These are phyloP conservation scores for Sebastes alutus DNA, from an alignment of 2,797 vertebrate species.

Conservation along the genomic window DNA sequence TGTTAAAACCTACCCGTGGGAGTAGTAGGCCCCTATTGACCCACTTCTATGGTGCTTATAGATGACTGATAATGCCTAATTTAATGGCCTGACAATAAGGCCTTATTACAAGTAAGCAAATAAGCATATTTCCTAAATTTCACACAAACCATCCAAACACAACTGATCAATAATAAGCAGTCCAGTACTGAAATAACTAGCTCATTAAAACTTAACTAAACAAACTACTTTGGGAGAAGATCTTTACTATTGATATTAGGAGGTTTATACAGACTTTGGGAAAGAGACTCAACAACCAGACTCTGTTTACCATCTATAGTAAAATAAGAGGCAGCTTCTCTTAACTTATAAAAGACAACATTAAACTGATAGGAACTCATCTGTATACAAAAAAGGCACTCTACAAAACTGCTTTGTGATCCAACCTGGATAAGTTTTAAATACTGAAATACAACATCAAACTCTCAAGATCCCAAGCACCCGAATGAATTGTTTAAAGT, in stretches of 20 bases:
- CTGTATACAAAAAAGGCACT: not conserved
- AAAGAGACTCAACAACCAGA: not conserved
- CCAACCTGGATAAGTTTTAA: not conserved
- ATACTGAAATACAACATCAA: not conserved
- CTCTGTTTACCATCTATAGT: not conserved
- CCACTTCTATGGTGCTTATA: too few species aligned
- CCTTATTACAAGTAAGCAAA: not conserved
- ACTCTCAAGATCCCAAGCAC: not conserved
- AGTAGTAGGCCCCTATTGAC: too few species aligned
- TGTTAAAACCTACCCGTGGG: too few species aligned
- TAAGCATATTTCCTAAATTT: not conserved
- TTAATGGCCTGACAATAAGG: too few species aligned
- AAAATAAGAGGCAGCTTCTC: not conserved
- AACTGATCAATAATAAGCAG: not conserved
- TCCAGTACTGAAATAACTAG: too few species aligned
- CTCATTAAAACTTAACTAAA: not conserved
- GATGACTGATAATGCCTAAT: too few species aligned
- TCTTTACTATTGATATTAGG: not conserved
- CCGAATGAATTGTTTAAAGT: constrained; percentile 2
- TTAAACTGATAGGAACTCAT: not conserved
- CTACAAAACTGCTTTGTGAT: not conserved
- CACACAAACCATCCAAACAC: not conserved
- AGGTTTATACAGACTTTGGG: not conserved
- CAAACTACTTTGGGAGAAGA: not conserved
- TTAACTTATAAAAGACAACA: not conserved